A percentile compares a stretch with the other conserved stretches of the same genome.
phyloP scores from a whole-genome alignment of 35 echinoderm and acorn worm species.

The Apostichopus californicus region DNA sequence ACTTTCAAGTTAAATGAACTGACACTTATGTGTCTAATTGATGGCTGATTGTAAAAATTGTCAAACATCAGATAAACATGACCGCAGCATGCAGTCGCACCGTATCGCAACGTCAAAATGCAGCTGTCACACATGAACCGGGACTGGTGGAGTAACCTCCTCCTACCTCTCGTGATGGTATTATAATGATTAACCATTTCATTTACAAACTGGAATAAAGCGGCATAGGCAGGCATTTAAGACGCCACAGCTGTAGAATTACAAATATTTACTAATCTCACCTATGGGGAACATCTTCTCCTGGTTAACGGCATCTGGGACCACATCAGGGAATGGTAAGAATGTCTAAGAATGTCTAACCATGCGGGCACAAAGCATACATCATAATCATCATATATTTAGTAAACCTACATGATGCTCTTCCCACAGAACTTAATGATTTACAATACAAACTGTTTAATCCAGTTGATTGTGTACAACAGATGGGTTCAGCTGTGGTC shows the following conservation, averaged over 20 bases:
- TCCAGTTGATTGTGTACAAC: neutral
- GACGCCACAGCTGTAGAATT: conserved; percentile 33
- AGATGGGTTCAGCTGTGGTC: neutral
- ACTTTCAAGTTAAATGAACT: too few relatives aligned
- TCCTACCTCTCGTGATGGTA: neutral
- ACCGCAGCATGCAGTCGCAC: neutral
- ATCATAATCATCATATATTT: neutral
- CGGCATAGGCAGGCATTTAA: neutral
- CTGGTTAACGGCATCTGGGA: conserved; percentile 6
- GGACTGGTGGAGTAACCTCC: neutral
- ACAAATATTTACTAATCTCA: conserved; percentile 54
- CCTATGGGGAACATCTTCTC: conserved; percentile 42
- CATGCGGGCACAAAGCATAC: neutral
- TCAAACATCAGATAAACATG: conserved; percentile 2
- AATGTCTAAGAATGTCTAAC: neutral
- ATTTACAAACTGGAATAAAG: neutral
- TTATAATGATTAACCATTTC: conserved; percentile 33
- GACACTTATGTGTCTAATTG: neutral
- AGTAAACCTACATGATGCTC: too few relatives aligned
- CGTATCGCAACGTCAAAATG: neutral
- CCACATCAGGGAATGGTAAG: conserved; percentile 28
- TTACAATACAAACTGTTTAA: neutral
- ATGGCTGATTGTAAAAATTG: neutral
- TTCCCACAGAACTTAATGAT: neutral
- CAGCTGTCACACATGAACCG: neutral